A percentile compares a stretch with the other conserved stretches of the same genome.
These are phyloP conservation scores for Tenthredo amoena DNA, from an alignment of 2,888 invertebrate species.

Conservation along the genomic window DNA sequence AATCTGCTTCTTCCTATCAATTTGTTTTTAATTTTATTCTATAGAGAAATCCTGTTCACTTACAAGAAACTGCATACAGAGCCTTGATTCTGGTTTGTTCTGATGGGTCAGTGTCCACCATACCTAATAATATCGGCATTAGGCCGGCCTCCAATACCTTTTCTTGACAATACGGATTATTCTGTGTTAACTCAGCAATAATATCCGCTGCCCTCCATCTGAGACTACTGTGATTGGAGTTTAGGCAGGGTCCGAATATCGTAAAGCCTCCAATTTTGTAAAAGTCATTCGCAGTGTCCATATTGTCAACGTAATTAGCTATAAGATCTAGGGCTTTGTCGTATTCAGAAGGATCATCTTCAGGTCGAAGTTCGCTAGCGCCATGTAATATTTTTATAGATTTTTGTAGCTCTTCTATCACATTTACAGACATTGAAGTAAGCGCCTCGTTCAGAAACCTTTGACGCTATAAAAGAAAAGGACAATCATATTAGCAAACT, in stretches of 20 bases:
- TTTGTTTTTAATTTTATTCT: background rate
- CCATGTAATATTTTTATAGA: slow-evolving; percentile 82
- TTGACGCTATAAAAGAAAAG: slow-evolving; percentile 80
- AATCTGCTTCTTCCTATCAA: background rate
- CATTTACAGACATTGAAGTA: slow-evolving; percentile 85
- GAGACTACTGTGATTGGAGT: slow-evolving; percentile 82
- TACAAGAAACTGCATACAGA: slow-evolving; percentile 90
- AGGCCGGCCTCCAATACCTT: slow-evolving; percentile 84
- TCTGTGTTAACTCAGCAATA: slow-evolving; percentile 90
- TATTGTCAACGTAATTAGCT: slow-evolving; percentile 85
- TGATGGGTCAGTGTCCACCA: slow-evolving; percentile 80
- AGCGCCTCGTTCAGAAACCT: slow-evolving; percentile 87
- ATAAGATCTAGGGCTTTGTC: slow-evolving; percentile 85
- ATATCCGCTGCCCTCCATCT: slow-evolving; percentile 84
- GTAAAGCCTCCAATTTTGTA: slow-evolving; percentile 91
- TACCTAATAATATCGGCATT: slow-evolving; percentile 83
- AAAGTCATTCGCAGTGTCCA: slow-evolving; percentile 92
- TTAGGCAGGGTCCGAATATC: slow-evolving; percentile 85
- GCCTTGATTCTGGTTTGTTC: slow-evolving; percentile 84
- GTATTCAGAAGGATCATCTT: slow-evolving; percentile 81
- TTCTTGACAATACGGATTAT: slow-evolving; percentile 91
- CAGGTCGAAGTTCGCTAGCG: slow-evolving; percentile 78
- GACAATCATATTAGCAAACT: background rate
- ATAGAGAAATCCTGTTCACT: slow-evolving; percentile 69
- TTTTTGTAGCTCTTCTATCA: slow-evolving; percentile 83